Conservation (phyloP, 2,797 vertebrate species). For the Heterohyrax brucei region DNA sequence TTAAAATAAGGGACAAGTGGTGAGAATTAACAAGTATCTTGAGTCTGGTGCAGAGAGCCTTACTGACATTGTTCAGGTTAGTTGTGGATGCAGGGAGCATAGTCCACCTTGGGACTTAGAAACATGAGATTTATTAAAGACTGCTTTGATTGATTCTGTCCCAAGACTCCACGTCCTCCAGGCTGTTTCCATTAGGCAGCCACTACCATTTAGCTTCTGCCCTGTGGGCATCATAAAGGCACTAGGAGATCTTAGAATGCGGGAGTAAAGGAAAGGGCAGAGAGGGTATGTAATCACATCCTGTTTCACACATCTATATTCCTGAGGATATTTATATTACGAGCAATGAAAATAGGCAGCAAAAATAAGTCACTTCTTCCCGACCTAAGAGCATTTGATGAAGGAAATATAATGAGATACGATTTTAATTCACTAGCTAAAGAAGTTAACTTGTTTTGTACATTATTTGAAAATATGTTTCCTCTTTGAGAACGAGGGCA, state of each 20-base stretch:
- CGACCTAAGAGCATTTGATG: neutral
- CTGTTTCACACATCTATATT: constrained; percentile 15
- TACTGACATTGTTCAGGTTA: neutral
- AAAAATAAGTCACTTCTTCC: constrained; percentile 52
- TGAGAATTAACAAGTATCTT: neutral
- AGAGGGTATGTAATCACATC: neutral
- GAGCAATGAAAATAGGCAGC: neutral
- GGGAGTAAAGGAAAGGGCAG: neutral
- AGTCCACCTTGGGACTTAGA: neutral
- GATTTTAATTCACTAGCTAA: neutral
- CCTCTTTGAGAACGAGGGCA: constrained; percentile 23
- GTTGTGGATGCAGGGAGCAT: constrained; percentile 4
- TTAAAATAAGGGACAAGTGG: neutral
- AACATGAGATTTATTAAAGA: constrained; percentile 11
- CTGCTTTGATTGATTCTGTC: constrained; percentile 34
- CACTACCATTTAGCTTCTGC: neutral
- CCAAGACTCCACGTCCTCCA: constrained; percentile 2
- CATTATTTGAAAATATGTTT: neutral
- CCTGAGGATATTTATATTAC: constrained; percentile 37
- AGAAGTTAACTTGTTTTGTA: constrained; percentile 29
- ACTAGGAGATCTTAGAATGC: constrained; percentile 42
- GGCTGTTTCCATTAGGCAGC: constrained; percentile 43
- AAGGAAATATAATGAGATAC: neutral
- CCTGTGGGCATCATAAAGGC: neutral
- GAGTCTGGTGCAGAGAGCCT: neutral